These are phyloP conservation scores for Mus spicilegus DNA, from an alignment of 2,113 vertebrate genomes.

Conservation along the genomic window DNA sequence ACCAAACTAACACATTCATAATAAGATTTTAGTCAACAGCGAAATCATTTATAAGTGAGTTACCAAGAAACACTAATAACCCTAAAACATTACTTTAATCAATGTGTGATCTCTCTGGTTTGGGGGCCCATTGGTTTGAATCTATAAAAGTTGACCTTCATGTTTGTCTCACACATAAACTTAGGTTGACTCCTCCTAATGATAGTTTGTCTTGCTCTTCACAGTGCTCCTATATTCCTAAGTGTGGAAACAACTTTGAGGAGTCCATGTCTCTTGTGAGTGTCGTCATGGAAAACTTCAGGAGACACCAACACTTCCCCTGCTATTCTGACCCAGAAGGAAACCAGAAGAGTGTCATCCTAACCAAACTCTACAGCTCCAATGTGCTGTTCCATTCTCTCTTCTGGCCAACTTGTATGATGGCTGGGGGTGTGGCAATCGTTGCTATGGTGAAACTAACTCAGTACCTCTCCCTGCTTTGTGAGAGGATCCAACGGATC, in stretches of 20 bases:
- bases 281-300: conserved; percentile 93
- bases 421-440: conserved; percentile 92
- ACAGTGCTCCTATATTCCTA: conserved; percentile 96
- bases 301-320: conserved; percentile 90
- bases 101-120: background rate
- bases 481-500: conserved; percentile 92
- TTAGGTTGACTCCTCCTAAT: background rate
- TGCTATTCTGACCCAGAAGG: conserved; percentile 93
- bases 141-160: background rate
- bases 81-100: background rate
- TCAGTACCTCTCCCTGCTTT: conserved; percentile 95
- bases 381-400: conserved; percentile 93
- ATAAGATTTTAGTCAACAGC: conserved; percentile 26
- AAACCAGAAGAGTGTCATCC: conserved; percentile 90
- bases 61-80: background rate
- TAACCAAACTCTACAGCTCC: conserved; percentile 93
- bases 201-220: conserved; percentile 60
- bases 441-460: conserved; percentile 97
- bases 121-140: background rate
- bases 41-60: background rate
- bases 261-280: conserved; percentile 89
- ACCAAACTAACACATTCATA: background rate
- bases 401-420: conserved; percentile 95
- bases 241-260: conserved; percentile 93
- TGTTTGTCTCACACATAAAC: background rate